Evolutionary conservation across 1,140 invertebrate species (phyloP), one percentile per base, ranked within the genome.

Genomic region (Hylyphantes graminicola): DNA sequence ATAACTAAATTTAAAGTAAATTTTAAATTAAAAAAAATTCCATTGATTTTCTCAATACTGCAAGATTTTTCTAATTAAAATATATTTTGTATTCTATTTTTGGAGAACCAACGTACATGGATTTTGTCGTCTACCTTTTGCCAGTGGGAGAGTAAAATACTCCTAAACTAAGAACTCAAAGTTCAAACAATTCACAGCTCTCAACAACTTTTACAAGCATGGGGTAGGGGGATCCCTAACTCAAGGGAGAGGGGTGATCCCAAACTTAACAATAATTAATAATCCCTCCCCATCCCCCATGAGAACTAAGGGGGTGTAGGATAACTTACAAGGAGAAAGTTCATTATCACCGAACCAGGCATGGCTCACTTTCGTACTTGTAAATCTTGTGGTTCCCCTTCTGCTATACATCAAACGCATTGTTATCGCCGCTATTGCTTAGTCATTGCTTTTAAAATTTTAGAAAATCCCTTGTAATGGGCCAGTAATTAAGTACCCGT

Each of bases 401-500:
- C 57, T 7, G 13, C 21, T 54, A 81, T 81, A 81, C 78, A 81
- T 81, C 78, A 81, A 81, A 81, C 53, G 78, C 78, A 81, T 81
- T 81, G 78, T 81, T 81, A 73, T 61, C 17, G 57, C 53, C 12
- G 35, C 35, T 35, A 35, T 35, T 35, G 35, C 35, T 35, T 35
- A 35, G 35, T 35, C 35, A 35, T 35, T 35, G 35, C 35, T 35
- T 35, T 35, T 35, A 35, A 35, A 35, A 35, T 35, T 35, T 35
- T 35, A 35, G 35, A 35, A 35, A 35, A 35, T 35, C 59, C 50
- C 19, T 8, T 65, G 7, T 13, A 67, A 50, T 12, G 75, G 59
- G n/a, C 78, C 73, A 81, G 64, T 81, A 81, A 81, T 81, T 81
- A 81, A 81, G 78, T 81, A 59, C 68, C 78, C 50, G 35, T 35